Evolutionary conservation across 2,113 vertebrate genomes (phyloP), one percentile per base, ranked within the genome.

Genomic region (Butorides virescens): DNA sequence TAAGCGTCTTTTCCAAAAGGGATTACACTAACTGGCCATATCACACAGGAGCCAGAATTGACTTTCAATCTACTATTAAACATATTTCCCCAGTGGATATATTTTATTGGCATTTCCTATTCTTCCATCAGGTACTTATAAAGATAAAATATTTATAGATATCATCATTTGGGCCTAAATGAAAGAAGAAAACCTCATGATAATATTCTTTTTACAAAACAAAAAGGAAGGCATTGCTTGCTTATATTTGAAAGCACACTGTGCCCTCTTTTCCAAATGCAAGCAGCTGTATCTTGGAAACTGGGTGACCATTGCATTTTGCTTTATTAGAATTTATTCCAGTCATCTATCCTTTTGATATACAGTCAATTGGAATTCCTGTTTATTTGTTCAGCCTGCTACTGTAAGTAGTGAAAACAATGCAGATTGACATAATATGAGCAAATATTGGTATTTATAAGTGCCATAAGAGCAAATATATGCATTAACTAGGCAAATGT

Each of bases 81-180:
- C 2, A 5, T 93, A 76, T 91, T 89, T 93, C 50, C 53, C n/a
- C 19, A 68, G 44, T 59, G 52, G 46, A 36, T 90, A 29, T 58
- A 76, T 80, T 91, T 88, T 86, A 80, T 68, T 77, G 66, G 7
- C 39, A 66, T 90, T 87, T 93, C 26, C 14, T 86, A 9, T 85
- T 95, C 71, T 93, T 90, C 63, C 37, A 66, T 80, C 44, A 66
- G 30, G 29, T 85, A 68, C 66, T 39, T 3, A 72, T 78, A 65
- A 71, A 36, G 53, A 73, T 56, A 71, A 94, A 92, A 88, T 94
- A 94, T 92, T 95, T 73, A 94, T 82, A 74, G 30, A 89, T 34
- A 37, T 2, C n/a, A 88, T 70, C 10, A 75, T 79, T 73, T 91
- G 83, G 83, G 32, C 25, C 11, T 79, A 89, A 85, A 67, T 39